These are phyloP conservation scores for Cydia splendana DNA, from an alignment of 1,140 invertebrate species.

Conservation along the genomic window DNA sequence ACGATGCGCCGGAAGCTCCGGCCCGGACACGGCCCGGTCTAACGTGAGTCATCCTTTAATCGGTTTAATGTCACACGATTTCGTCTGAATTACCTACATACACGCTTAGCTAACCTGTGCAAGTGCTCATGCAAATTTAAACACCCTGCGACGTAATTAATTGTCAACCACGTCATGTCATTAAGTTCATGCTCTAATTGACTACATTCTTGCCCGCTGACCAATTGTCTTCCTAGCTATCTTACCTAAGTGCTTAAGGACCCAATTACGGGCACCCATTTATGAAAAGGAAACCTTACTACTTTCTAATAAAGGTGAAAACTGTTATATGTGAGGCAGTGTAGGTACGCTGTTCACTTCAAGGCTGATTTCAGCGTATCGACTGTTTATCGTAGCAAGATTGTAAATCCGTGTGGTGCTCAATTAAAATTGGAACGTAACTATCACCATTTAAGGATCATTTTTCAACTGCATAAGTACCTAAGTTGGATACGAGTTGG, in stretches of 20 bases:
- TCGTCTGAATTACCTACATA: neutral
- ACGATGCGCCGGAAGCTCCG: too few relatives aligned
- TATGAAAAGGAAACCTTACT: neutral
- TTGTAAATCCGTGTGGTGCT: neutral
- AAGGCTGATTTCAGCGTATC: constrained; percentile 17
- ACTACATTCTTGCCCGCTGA: constrained; percentile 21
- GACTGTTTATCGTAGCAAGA: neutral
- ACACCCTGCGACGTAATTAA: neutral
- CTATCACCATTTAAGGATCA: neutral
- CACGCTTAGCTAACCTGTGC: neutral
- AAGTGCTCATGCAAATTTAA: constrained; percentile 21
- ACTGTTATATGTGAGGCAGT: neutral
- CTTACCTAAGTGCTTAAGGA: neutral
- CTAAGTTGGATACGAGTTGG: neutral
- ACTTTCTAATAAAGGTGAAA: neutral
- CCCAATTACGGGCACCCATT: neutral
- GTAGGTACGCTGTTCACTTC: neutral
- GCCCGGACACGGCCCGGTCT: too few relatives aligned
- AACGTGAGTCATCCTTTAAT: too few relatives aligned
- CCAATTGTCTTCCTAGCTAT: constrained; percentile 22
- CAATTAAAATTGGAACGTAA: neutral
- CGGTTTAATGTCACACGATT: neutral
- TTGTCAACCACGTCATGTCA: constrained; percentile 22
- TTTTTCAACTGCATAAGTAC: neutral
- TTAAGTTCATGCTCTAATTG: constrained; percentile 26